Conservation (phyloP, 2,888 invertebrate species). For the Caenorhabditis imperialis region DNA sequence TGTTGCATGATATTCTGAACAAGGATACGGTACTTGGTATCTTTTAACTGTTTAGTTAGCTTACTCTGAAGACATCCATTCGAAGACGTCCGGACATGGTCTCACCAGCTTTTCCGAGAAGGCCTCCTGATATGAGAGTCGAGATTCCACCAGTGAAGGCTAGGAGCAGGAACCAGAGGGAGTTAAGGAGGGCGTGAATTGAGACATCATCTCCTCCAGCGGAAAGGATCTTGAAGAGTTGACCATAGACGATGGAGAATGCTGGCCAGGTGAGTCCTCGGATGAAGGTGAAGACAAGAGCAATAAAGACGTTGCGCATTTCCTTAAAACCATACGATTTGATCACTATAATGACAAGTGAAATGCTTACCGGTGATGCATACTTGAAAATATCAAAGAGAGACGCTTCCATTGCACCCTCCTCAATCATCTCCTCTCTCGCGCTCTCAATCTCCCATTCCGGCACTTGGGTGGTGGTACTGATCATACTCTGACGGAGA, state of each 20-base stretch:
- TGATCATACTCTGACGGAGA: slow-evolving; percentile 61
- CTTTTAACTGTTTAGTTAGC: too few relatives aligned
- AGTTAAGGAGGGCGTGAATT: slow-evolving; percentile 52
- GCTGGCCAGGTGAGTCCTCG: slow-evolving; percentile 73
- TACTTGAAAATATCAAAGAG: slow-evolving; percentile 67
- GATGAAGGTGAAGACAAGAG: slow-evolving; percentile 64
- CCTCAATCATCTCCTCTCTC: slow-evolving; percentile 67
- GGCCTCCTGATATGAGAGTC: slow-evolving; percentile 63
- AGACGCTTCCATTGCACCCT: slow-evolving; percentile 67
- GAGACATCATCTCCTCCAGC: slow-evolving; percentile 50
- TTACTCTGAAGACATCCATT: slow-evolving; percentile 74
- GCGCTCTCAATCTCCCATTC: slow-evolving; percentile 63
- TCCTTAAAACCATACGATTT: slow-evolving; percentile 61
- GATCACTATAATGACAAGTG: too few relatives aligned
- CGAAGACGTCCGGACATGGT: slow-evolving; percentile 73
- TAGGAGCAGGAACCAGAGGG: slow-evolving; percentile 60
- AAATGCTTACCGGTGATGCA: slow-evolving; percentile 53
- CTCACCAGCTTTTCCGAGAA: slow-evolving; percentile 69
- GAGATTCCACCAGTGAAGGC: slow-evolving; percentile 57
- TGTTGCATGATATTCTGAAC: slow-evolving; percentile 78
- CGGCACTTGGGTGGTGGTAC: slow-evolving; percentile 58
- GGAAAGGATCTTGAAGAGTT: slow-evolving; percentile 66
- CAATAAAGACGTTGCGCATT: slow-evolving; percentile 58
- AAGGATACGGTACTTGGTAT: too few relatives aligned
- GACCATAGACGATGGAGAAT: slow-evolving; percentile 75